Evolutionary conservation across 2,797 vertebrate species (phyloP), one percentile per base, ranked within the genome.

Genomic region (Podarcis siculus): DNA sequence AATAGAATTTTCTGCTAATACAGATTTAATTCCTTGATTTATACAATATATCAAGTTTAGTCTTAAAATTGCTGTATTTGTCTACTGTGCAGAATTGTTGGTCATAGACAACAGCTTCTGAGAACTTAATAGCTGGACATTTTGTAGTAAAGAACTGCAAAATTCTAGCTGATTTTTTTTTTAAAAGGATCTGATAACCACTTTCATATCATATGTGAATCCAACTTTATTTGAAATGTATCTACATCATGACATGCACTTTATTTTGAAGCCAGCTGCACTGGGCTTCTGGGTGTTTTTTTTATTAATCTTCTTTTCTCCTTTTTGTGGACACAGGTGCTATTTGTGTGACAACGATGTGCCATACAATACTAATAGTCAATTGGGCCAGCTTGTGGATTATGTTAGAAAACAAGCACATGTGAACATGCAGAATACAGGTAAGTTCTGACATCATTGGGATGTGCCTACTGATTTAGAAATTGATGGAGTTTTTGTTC

Each of bases 261-360:
- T 25, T 75, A 64, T 42, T 76, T 84, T 81, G n/a, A 76, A 35
- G 10, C 10, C 9, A 85, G 27, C 49, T 8, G 45, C 49, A 66
- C 15, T 83, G 58, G 77, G 8, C 27, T 12, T 49, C 2, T 42
- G 19, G 27, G 10, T 66, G 42, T 13, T 32, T n/a, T 71, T 85
- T 79, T 93, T 81, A 86, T 80, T 92, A 67, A 86, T 90, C 19
- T 88, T 49, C 35, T 92, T 83, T 87, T 19, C 69, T 49, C 39
- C 86, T 61, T 90, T 85, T 92, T 67, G 61, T 10, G 86, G 86
- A 85, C 80, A 73, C 92, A 99, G 98, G 98, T 99, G 98, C 96
- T 99, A 99, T 92, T 87, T 97, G 6, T 99, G 98, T 81, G 98
- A 99, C 93, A 96, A 97, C 19, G 98, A 98, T 89, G 97, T 99